Conservation (phyloP, 2,888 invertebrate genomes). For the Muscina levida region DNA sequence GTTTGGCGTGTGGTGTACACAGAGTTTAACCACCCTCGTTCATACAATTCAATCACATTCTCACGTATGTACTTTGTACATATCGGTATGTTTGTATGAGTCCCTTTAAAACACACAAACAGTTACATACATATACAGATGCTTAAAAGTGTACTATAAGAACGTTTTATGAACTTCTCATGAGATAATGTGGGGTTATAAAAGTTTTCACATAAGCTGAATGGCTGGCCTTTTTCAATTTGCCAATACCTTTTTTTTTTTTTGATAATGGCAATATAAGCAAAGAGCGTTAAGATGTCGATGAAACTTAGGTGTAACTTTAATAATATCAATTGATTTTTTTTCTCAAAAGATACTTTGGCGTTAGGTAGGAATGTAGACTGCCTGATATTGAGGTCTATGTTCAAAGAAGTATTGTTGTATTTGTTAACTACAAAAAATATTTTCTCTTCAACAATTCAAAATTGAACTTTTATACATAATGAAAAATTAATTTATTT, state of each 20-base stretch:
- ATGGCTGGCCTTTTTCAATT: constrained; percentile 53
- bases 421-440: too few species aligned
- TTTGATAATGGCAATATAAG: constrained; percentile 67
- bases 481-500: too few species aligned
- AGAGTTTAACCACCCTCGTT: not conserved
- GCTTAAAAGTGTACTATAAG: not conserved
- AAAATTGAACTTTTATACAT: too few species aligned
- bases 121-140: not conserved
- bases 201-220: constrained; percentile 46
- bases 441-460: too few species aligned
- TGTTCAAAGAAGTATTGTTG: too few species aligned
- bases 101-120: constrained; percentile 13
- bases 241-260: constrained; percentile 66
- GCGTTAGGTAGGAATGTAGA: too few species aligned
- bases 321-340: not conserved
- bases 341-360: not conserved
- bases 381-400: too few species aligned
- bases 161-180: constrained; percentile 41
- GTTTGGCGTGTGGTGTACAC: not conserved
- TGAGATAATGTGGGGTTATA: constrained; percentile 37
- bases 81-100: not conserved
- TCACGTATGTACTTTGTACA: constrained; percentile 9
- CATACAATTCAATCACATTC: constrained; percentile 41
- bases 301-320: not conserved
- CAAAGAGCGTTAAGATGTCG: not conserved